Base-by-base conservation (phyloP, 1,140 invertebrate genomes). In the Helicoverpa armigera region DNA sequence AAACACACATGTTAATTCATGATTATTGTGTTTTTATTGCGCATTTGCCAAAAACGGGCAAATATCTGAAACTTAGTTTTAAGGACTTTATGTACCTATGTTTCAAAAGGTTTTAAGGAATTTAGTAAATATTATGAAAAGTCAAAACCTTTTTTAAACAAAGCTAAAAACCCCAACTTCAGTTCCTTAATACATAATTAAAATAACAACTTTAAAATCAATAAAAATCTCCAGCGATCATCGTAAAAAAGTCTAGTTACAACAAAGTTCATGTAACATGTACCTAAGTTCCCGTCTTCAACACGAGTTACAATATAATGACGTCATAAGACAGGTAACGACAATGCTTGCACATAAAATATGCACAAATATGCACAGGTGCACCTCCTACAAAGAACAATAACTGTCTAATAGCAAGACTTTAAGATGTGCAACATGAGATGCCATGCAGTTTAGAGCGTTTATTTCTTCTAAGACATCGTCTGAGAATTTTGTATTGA, bases 351-450 rank as follows among this genome's bases (percentile, higher is more conserved):
- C 53, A 51, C 50, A 72, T 72, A 53, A 72, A 72, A 72, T 69
- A 69, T 72, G 69, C 69, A 29, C 69, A 72, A 72, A 72, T 69
- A 69, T 72, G 69, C 69, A 29, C 69, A 72, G 69, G 69, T 72
- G 69, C 69, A 14, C 69, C 23, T 43, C 50, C 63, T 67, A 67
- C 65, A 69, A 50, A 69, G 65, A 69, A 69, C 65, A 69, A 50
- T 69, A 72, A 72, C 69, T 72, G 69, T 72, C 48, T 31, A 23
- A 53, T 50, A 50, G 65, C 43, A 51, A 11, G 65, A 50, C 65
- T 69, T 69, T 69, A 69, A 16, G 43, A 18, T 48, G 50, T 16
- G 35, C 18, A 11, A 23, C 43, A 50, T 69, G 43, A 69, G 65
- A 50, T 50, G 65, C 16, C 48, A 51, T 43, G 18, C 7, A 43